These are phyloP conservation scores for Gisinianus flammeolus DNA, from an alignment of 2,888 invertebrate genomes.

Conservation along the genomic window DNA sequence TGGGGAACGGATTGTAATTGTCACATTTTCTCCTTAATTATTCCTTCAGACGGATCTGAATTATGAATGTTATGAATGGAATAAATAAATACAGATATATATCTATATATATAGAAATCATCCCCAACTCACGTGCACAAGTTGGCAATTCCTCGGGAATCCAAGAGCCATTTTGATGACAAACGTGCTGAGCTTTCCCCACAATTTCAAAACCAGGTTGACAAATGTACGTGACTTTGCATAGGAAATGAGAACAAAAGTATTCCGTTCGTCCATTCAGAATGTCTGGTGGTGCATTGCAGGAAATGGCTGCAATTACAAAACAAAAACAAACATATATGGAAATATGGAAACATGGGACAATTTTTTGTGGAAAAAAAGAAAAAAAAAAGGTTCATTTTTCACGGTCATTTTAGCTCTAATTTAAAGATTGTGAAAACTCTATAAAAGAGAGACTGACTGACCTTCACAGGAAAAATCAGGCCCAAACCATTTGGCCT, in stretches of 20 bases:
- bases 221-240: slow-evolving; percentile 89
- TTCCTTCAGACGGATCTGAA: too few species aligned
- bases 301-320: slow-evolving; percentile 34
- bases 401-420: too few species aligned
- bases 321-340: neutral
- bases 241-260: slow-evolving; percentile 90
- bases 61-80: too few species aligned
- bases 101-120: too few species aligned
- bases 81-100: too few species aligned
- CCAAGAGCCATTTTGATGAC: slow-evolving; percentile 92
- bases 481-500: slow-evolving; percentile 95
- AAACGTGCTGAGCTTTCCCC: slow-evolving; percentile 83
- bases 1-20: too few species aligned
- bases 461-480: slow-evolving; percentile 94
- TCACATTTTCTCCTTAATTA: too few species aligned
- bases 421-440: too few species aligned
- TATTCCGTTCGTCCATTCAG: slow-evolving; percentile 73
- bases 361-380: neutral
- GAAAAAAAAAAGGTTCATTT: too few species aligned
- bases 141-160: slow-evolving; percentile 85
- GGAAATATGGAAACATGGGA: neutral
- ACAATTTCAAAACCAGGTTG: slow-evolving; percentile 91
- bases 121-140: slow-evolving; percentile 94
- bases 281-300: slow-evolving; percentile 34
- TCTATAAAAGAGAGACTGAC: slow-evolving; percentile 62